Evolutionary conservation across 2,113 vertebrate genomes (phyloP).

Genomic region (Tamias sibiricus): DNA sequence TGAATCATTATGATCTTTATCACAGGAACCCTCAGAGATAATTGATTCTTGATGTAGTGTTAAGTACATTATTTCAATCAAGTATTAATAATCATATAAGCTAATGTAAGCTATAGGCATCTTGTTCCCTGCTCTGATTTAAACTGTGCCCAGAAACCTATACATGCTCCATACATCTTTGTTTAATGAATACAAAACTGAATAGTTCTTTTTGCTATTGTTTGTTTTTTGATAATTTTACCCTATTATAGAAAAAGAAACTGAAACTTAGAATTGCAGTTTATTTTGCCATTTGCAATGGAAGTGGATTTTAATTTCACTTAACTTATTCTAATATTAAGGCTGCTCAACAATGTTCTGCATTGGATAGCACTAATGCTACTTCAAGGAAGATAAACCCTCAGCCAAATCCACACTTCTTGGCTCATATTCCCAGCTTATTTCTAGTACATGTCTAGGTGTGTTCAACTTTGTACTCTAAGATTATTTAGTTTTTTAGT

Average conservation of each 20-base stretch:
- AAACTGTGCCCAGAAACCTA: not conserved
- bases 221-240: not conserved
- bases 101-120: not conserved
- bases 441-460: not conserved
- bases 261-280: not conserved
- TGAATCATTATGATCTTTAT: not conserved
- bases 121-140: not conserved
- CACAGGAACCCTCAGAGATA: not conserved
- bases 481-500: not conserved
- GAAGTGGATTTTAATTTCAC: not conserved
- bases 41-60: not conserved
- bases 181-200: not conserved
- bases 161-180: not conserved
- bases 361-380: not conserved
- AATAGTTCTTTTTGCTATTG: not conserved
- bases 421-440: not conserved
- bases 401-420: accelerated
- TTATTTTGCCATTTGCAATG: not conserved
- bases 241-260: not conserved
- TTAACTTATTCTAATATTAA: not conserved
- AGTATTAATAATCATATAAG: not conserved
- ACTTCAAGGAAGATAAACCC: not conserved
- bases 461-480: not conserved
- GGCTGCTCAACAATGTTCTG: not conserved
- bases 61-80: not conserved